Base-by-base conservation (phyloP, 2,113 vertebrate species). In the Festucalex cinctus region DNA sequence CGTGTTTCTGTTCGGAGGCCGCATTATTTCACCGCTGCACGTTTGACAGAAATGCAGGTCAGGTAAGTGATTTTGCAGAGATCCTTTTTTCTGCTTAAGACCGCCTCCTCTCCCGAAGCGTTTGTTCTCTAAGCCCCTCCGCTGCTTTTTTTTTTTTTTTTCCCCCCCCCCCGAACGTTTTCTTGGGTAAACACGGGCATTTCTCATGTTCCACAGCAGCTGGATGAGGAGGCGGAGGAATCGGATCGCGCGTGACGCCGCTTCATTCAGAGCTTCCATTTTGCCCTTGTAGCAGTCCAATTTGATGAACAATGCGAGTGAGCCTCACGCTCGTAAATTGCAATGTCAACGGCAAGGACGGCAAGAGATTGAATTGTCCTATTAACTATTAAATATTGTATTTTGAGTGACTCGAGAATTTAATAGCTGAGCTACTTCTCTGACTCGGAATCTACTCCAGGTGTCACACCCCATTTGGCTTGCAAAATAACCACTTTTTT, bases 1-100 rank as follows among this genome's bases (percentile, higher is more conserved):
- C 22, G 13, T 54, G 51, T 54, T 54, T 54, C 13, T 54, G 51
- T 54, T 26, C 10, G 5, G 10, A 54, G 51, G 43, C 62, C 22
- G 9, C 63, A 17, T 53, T 66, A 44, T 0, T 19, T 22, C 5
- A 0, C 35, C 10, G 16, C 37, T 32, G 56, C 32, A 48, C 36
- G 24, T n/a, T 24, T 16, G 24, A 3, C 44, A 32, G n/a, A 63
- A 58, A 53, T 63, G 49, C 61, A 65, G 67, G 46, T 53, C 65
- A 76, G 73, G 64, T 68, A 74, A 84, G 73, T 71, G 69, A 75
- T 78, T 80, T 59, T 71, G 17, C 76, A 81, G 71, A 62, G 41
- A 63, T 70, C 44, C 70, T 16, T 56, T 57, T 16, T 56, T 57
- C 46, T 65, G 46, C 57, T 63, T 35, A 49, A 22, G 53, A 56